phyloP scores from a whole-genome alignment of 1,140 invertebrate genomes.

The Drosophila persimilis region DNA sequence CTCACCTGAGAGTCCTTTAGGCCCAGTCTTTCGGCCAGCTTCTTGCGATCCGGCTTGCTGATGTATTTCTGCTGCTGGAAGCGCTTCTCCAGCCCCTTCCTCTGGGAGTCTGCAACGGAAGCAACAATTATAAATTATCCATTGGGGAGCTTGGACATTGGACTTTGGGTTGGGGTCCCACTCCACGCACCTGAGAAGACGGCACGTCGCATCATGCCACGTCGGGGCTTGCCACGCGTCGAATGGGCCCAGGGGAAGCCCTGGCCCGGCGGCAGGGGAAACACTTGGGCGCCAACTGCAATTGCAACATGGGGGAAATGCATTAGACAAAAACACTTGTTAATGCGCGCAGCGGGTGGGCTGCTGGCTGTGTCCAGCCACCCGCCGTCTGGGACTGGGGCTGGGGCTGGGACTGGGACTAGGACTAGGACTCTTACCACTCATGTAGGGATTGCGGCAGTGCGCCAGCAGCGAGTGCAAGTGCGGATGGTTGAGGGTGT shows the following conservation, averaged over 20 bases:
- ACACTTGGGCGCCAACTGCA: conserved; percentile 84
- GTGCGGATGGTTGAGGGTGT: conserved; percentile 83
- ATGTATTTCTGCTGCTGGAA: conserved; percentile 99
- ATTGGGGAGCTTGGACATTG: too few species aligned
- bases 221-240: conserved; percentile 90
- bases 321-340: conserved; percentile 72
- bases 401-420: not conserved
- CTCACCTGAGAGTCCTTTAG: conserved; percentile 97
- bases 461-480: conserved; percentile 83
- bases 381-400: too few species aligned
- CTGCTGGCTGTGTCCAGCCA: not conserved
- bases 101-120: conserved; percentile 93
- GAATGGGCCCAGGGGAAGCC: conserved; percentile 92
- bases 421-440: conserved; percentile 80
- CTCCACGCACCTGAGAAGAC: conserved; percentile 86
- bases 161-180: not conserved
- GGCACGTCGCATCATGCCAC: conserved; percentile 97
- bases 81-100: conserved; percentile 96
- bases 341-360: conserved; percentile 58
- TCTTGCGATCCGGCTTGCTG: conserved; percentile 97
- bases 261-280: conserved; percentile 86
- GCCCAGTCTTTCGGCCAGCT: conserved; percentile 96
- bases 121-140: conserved; percentile 18
- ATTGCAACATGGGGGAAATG: conserved; percentile 46
- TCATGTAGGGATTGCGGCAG: conserved; percentile 85